Evolutionary conservation across 2,113 vertebrate genomes (phyloP).

Genomic region (Symphodus melops): DNA sequence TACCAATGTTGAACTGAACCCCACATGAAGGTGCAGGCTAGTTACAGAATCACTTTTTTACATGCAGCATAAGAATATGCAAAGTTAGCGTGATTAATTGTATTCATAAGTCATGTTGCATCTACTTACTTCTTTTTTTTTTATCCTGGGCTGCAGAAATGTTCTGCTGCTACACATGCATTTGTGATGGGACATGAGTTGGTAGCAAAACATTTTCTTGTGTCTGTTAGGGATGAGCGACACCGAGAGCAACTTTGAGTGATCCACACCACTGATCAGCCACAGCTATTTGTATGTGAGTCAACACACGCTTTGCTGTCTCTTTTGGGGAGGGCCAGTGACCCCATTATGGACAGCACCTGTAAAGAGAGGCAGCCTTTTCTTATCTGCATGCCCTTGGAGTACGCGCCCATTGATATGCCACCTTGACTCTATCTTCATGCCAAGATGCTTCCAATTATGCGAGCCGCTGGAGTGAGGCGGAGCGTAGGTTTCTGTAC

Average conservation of each 20-base stretch:
- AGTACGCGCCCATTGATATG: slow-evolving; percentile 80
- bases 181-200: slow-evolving; percentile 51
- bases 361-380: slow-evolving; percentile 71
- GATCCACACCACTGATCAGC: slow-evolving; percentile 54
- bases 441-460: slow-evolving; percentile 87
- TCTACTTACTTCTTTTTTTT: slow-evolving; percentile 18
- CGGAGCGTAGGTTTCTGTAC: slow-evolving; percentile 77
- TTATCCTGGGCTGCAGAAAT: slow-evolving; percentile 24
- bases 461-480: slow-evolving; percentile 83
- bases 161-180: slow-evolving; percentile 33
- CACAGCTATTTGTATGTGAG: slow-evolving; percentile 70
- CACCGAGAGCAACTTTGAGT: slow-evolving; percentile 40
- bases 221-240: slow-evolving; percentile 56
- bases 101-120: slow-evolving; percentile 2
- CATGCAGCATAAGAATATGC: neutral
- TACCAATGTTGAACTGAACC: too few relatives aligned
- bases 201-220: slow-evolving; percentile 54
- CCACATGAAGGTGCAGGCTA: neutral
- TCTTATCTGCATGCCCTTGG: slow-evolving; percentile 84
- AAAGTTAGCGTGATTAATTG: neutral
- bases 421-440: slow-evolving; percentile 84
- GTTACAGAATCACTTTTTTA: neutral
- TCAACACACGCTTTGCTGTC: slow-evolving; percentile 48
- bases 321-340: slow-evolving; percentile 66
- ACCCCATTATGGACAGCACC: slow-evolving; percentile 73